These are phyloP conservation scores for Protomyctophum bolini DNA, from an alignment of 2,113 vertebrate species.

Conservation along the genomic window DNA sequence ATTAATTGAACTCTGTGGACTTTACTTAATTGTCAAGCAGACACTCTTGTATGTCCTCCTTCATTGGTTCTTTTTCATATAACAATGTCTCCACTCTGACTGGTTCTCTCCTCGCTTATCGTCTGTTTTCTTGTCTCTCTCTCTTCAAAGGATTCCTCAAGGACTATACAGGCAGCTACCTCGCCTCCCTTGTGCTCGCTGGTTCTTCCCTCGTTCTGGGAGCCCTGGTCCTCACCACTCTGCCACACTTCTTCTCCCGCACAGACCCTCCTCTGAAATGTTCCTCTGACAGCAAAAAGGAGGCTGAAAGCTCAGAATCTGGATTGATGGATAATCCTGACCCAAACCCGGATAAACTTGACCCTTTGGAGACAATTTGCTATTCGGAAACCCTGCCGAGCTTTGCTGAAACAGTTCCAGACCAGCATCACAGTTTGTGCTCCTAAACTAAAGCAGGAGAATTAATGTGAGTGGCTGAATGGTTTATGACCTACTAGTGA, in stretches of 20 bases:
- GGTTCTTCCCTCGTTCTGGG: constrained; percentile 81
- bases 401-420: not conserved
- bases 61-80: too few relatives aligned
- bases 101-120: too few relatives aligned
- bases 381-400: not conserved
- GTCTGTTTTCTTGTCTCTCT: not conserved
- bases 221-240: constrained; percentile 70
- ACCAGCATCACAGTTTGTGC: not conserved
- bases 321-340: constrained; percentile 28
- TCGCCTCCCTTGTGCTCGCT: constrained; percentile 78
- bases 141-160: constrained; percentile 81
- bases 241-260: constrained; percentile 81
- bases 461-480: not conserved
- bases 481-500: not conserved
- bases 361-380: not conserved
- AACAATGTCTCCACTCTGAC: not conserved
- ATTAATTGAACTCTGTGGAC: too few relatives aligned
- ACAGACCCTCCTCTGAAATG: constrained; percentile 26
- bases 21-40: too few relatives aligned
- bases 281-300: not conserved
- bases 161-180: constrained; percentile 84
- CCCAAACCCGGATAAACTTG: not conserved
- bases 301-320: constrained; percentile 15
- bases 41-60: too few relatives aligned
- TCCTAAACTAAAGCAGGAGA: constrained; percentile 1